Conservation (phyloP, 2,113 vertebrate genomes). For the Sander lucioperca region DNA sequence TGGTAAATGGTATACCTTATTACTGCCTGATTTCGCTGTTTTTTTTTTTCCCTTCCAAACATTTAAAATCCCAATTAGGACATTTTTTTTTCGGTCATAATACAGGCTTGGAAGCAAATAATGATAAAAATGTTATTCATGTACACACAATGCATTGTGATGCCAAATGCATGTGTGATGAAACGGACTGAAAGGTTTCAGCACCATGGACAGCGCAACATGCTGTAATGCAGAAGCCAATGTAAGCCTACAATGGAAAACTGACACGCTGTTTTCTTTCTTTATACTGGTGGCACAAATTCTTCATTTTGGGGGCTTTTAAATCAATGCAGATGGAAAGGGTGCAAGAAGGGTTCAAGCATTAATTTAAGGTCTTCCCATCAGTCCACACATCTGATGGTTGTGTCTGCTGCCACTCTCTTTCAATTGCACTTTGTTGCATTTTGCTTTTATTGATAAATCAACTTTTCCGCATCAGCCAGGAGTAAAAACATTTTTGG, state of each 20-base stretch:
- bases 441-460: neutral
- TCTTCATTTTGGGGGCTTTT: neutral
- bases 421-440: neutral
- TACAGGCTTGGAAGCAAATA: neutral
- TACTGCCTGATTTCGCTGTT: slow-evolving; percentile 32
- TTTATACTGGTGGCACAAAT: neutral
- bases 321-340: neutral
- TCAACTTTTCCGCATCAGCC: neutral
- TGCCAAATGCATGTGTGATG: slow-evolving; percentile 35
- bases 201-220: slow-evolving; percentile 31
- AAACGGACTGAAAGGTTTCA: slow-evolving; percentile 41
- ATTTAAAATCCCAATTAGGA: slow-evolving; percentile 44
- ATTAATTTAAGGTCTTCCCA: neutral
- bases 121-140: neutral
- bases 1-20: slow-evolving; percentile 49
- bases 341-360: neutral
- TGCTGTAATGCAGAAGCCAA: slow-evolving; percentile 13
- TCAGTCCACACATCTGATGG: neutral
- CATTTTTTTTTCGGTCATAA: neutral
- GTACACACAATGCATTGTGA: neutral
- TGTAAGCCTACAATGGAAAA: neutral
- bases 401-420: neutral
- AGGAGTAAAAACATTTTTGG: no score
- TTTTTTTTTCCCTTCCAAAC: neutral
- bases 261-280: neutral